Conservation (phyloP, 2,113 vertebrate genomes). For the Noctilio leporinus region DNA sequence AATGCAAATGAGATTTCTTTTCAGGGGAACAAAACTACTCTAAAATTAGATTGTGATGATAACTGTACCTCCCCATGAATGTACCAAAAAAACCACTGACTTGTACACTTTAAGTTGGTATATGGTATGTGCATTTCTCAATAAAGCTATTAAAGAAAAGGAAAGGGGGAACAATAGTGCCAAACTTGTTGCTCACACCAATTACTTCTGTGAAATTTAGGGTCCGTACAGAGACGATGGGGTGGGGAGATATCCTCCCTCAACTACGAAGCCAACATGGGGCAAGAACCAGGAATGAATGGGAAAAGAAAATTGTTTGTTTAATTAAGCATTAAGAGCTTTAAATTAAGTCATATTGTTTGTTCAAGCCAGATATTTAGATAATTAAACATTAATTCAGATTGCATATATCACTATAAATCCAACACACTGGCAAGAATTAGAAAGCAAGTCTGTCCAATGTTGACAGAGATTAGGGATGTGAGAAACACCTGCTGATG, state of each 20-base stretch:
- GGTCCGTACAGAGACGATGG: fast-evolving
- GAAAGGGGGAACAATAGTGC: not conserved
- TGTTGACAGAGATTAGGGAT: not conserved
- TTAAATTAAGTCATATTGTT: not conserved
- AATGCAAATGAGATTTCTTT: not conserved
- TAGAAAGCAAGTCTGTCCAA: not conserved
- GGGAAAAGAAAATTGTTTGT: not conserved
- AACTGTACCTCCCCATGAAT: not conserved
- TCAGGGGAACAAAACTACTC: not conserved
- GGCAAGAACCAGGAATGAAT: not conserved
- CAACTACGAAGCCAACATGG: not conserved
- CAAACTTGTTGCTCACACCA: not conserved
- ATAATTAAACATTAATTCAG: not conserved
- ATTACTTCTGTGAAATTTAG: not conserved
- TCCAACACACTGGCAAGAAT: not conserved
- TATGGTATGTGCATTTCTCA: not conserved
- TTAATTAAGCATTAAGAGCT: not conserved
- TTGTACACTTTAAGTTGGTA: not conserved
- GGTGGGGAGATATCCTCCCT: not conserved
- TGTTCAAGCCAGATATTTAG: not conserved
- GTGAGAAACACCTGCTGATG: not conserved
- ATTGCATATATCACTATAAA: not conserved
- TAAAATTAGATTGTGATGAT: not conserved
- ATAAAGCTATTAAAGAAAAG: not conserved
- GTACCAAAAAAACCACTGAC: not conserved